Evolutionary conservation across 1,140 invertebrate species (phyloP).

Genomic region (Odontomachus brunneus): DNA sequence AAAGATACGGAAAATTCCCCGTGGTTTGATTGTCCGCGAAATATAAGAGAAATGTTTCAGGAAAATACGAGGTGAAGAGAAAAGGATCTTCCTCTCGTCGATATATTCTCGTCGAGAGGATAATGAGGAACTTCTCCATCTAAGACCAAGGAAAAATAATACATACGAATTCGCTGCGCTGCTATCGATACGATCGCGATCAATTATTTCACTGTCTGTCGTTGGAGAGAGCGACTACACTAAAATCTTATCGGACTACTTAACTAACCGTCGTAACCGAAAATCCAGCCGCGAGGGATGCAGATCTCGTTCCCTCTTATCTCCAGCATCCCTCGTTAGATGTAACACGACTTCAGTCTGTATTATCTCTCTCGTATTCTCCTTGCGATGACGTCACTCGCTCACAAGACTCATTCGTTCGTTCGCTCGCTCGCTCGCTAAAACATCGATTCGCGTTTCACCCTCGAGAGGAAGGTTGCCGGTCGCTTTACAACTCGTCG

Average conservation of each 20-base stretch:
- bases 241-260: conserved; percentile 25
- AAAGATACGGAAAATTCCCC: too few relatives aligned
- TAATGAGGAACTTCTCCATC: background rate
- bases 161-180: background rate
- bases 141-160: background rate
- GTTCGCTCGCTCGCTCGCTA: background rate
- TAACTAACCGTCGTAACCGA: conserved; percentile 18
- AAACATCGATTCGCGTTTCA: conserved; percentile 35
- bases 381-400: conserved; percentile 11
- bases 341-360: conserved; percentile 14
- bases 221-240: background rate
- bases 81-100: too few relatives aligned
- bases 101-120: too few relatives aligned
- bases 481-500: conserved; percentile 36
- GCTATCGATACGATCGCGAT: background rate
- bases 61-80: too few relatives aligned
- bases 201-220: background rate
- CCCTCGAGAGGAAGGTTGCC: conserved; percentile 7
- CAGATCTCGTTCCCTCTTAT: conserved; percentile 33
- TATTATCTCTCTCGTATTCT: conserved; percentile 32
- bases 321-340: conserved; percentile 22
- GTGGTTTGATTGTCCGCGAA: too few relatives aligned
- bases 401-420: conserved; percentile 5
- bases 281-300: conserved; percentile 28
- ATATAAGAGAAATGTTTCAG: too few relatives aligned